A percentile compares a stretch with the other conserved stretches of the same genome.
Evolutionary conservation across 2,113 vertebrate genomes (phyloP).

Genomic region (Cygnus buccinator): DNA sequence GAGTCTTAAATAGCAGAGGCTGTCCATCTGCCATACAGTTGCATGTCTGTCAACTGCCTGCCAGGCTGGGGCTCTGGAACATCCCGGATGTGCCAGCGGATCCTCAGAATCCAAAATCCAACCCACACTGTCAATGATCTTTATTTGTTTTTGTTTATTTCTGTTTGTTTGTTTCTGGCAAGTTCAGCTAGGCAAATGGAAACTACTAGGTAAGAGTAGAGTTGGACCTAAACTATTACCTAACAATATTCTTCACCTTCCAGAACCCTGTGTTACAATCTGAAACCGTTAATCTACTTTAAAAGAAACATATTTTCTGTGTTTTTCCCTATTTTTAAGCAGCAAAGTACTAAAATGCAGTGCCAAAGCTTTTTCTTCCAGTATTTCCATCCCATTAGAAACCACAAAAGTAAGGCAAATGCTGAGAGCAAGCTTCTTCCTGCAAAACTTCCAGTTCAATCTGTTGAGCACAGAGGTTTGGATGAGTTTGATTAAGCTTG

Average conservation of each 20-base stretch:
- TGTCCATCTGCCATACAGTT: neutral
- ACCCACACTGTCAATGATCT: neutral
- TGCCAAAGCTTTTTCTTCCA: slow-evolving; percentile 43
- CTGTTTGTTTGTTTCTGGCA: neutral
- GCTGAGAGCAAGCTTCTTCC: slow-evolving; percentile 14
- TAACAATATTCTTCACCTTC: neutral
- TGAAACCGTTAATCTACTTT: neutral
- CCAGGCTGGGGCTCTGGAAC: neutral
- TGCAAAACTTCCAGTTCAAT: slow-evolving; percentile 25
- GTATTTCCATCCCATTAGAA: slow-evolving; percentile 51
- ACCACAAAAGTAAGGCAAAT: slow-evolving; percentile 30
- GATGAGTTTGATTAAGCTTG: slow-evolving; percentile 44
- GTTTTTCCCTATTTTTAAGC: neutral
- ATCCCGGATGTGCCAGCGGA: neutral
- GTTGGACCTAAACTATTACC: neutral
- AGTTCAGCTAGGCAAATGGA: neutral
- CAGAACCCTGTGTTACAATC: neutral
- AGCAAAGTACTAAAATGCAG: neutral
- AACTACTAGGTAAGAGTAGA: neutral
- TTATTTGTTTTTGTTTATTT: neutral
- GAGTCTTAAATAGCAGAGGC: neutral
- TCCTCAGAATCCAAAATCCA: neutral
- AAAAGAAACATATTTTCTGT: neutral
- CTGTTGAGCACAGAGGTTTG: slow-evolving; percentile 10
- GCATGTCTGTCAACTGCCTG: neutral